phyloP scores from a whole-genome alignment of 1,140 invertebrate genomes.

The Drosophila navojoa region DNA sequence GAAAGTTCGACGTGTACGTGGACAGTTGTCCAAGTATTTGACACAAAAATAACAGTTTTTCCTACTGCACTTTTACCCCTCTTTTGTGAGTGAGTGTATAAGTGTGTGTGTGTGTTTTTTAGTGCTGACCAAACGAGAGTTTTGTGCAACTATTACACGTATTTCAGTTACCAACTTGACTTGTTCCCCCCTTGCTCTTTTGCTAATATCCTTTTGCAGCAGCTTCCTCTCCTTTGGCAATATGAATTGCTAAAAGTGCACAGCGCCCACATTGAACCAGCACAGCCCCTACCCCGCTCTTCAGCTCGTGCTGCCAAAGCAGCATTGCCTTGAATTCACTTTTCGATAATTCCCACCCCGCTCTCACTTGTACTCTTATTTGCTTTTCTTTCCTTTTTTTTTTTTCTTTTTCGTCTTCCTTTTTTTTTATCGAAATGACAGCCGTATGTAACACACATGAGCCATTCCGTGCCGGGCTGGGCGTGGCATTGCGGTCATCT shows the following conservation, averaged over 20 bases:
- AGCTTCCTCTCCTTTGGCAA: slow-evolving; percentile 13
- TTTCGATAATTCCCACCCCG: slow-evolving; percentile 68
- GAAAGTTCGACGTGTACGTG: slow-evolving; percentile 74
- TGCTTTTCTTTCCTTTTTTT: slow-evolving; percentile 6
- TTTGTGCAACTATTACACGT: slow-evolving; percentile 54
- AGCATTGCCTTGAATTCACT: slow-evolving; percentile 75
- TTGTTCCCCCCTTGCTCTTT: slow-evolving; percentile 19
- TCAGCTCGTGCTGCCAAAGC: slow-evolving; percentile 26
- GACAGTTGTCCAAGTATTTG: slow-evolving; percentile 81
- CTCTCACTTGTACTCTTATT: slow-evolving; percentile 27
- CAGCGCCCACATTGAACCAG: not conserved
- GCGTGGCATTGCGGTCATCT: slow-evolving; percentile 43
- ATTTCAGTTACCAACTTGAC: slow-evolving; percentile 49
- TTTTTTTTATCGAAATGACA: slow-evolving; percentile 38
- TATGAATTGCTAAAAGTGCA: slow-evolving; percentile 29
- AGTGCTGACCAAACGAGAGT: slow-evolving; percentile 49
- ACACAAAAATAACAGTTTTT: slow-evolving; percentile 80
- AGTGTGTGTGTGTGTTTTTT: slow-evolving; percentile 34
- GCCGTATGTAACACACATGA: slow-evolving; percentile 49
- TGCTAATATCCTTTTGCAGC: slow-evolving; percentile 35
- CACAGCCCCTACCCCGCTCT: not conserved
- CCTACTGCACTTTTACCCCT: slow-evolving; percentile 24
- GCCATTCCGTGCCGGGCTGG: slow-evolving; percentile 21
- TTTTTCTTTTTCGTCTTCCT: slow-evolving; percentile 3
- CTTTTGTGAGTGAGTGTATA: not conserved